These are phyloP conservation scores for Aricia agestis DNA, from an alignment of 1,140 invertebrate species.

Conservation along the genomic window DNA sequence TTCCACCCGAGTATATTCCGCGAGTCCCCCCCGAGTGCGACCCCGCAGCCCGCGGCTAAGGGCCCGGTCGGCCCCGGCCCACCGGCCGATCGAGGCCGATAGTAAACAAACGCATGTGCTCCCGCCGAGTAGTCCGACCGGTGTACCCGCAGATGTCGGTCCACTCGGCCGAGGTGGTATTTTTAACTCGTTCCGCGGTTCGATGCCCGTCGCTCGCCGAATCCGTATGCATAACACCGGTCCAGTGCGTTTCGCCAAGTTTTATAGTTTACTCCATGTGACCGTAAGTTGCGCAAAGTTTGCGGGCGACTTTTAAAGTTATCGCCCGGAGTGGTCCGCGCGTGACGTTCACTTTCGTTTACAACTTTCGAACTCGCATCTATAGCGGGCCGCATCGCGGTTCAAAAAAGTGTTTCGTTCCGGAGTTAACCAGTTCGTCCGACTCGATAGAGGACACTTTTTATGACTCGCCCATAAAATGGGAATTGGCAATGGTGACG, in stretches of 20 bases:
- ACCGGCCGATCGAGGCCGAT: constrained; percentile 52
- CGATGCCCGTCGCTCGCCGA: constrained; percentile 70
- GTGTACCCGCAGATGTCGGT: constrained; percentile 66
- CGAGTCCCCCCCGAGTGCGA: constrained; percentile 31
- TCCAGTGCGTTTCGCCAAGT: constrained; percentile 53
- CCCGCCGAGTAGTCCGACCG: constrained; percentile 58
- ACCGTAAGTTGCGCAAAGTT: constrained; percentile 37
- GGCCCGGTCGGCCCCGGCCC: constrained; percentile 33
- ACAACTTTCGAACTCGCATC: constrained; percentile 50
- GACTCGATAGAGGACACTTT: constrained; percentile 46
- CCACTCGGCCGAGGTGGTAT: constrained; percentile 57
- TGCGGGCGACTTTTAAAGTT: constrained; percentile 48
- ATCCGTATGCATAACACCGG: constrained; percentile 70
- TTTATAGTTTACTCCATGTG: constrained; percentile 42
- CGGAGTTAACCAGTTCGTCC: constrained; percentile 48
- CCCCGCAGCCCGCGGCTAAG: constrained; percentile 26
- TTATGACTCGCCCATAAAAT: constrained; percentile 47
- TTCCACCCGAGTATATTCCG: constrained; percentile 49
- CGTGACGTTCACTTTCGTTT: constrained; percentile 40
- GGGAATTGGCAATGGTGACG: constrained; percentile 39
- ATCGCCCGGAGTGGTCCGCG: constrained; percentile 44
- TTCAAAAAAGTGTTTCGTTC: constrained; percentile 40
- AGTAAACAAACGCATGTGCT: constrained; percentile 75
- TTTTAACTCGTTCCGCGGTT: constrained; percentile 73
- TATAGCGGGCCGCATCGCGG: constrained; percentile 30